Percentiles rank a stretch among this genome's conserved stretches.
These are phyloP conservation scores for Proisotoma minuta DNA, from an alignment of 2,888 invertebrate species.

Conservation along the genomic window DNA sequence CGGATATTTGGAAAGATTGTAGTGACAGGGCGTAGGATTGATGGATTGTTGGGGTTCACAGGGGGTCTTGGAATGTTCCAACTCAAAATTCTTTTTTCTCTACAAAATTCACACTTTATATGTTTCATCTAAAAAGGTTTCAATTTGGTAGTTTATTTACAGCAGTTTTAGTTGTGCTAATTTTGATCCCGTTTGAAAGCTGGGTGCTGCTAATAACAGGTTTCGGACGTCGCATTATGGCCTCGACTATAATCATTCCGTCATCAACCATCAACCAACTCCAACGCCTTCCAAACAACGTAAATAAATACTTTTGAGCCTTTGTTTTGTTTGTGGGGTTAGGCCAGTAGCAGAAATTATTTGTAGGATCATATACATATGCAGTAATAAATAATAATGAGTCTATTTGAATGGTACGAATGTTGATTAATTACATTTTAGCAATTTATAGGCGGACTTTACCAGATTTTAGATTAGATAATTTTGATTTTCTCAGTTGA, in stretches of 20 bases:
- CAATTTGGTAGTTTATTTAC: no score
- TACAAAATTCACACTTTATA: neutral
- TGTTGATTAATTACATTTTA: neutral
- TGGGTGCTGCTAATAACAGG: neutral
- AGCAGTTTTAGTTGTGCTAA: neutral
- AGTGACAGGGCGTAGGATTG: conserved; percentile 24
- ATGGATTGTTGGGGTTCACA: conserved; percentile 25
- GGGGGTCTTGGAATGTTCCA: conserved; percentile 11
- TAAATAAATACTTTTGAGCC: no score
- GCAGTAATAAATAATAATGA: neutral
- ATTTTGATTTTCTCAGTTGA: neutral
- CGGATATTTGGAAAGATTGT: conserved; percentile 25
- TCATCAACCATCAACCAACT: neutral
- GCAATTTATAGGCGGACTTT: neutral
- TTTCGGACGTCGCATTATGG: neutral
- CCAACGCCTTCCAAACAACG: neutral
- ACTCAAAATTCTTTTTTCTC: neutral
- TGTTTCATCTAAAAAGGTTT: no score
- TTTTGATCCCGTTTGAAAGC: neutral
- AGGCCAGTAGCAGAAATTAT: neutral
- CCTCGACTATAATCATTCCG: neutral
- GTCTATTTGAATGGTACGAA: neutral
- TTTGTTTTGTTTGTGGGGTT: no score
- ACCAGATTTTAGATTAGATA: neutral
- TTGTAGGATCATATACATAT: neutral